Evolutionary conservation across 1,140 invertebrate genomes (phyloP).

Genomic region (Trachymyrmex septentrionalis): DNA sequence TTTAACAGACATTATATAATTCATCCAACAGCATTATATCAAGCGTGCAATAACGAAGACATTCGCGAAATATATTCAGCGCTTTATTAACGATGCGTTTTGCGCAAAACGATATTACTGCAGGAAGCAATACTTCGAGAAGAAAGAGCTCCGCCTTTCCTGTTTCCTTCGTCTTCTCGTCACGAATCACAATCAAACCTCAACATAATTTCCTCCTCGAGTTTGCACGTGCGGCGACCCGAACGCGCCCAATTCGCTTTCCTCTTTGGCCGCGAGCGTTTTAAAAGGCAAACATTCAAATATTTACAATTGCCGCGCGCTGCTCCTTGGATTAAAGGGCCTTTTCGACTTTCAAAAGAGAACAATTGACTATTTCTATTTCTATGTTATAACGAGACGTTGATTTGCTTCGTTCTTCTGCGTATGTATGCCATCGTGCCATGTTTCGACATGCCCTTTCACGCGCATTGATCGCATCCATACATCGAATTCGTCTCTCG

Average conservation of each 20-base stretch:
- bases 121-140: background rate
- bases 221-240: constrained; percentile 72
- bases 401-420: constrained; percentile 4
- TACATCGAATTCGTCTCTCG: constrained; percentile 42
- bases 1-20: constrained; percentile 13
- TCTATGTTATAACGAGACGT: constrained; percentile 28
- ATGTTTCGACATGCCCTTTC: background rate
- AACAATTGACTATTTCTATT: background rate
- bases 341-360: background rate
- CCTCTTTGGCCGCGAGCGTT: constrained; percentile 38
- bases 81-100: constrained; percentile 28
- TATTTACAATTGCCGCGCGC: constrained; percentile 66
- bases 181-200: constrained; percentile 43
- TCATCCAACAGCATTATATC: constrained; percentile 12
- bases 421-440: background rate
- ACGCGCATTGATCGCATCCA: constrained; percentile 34
- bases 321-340: constrained; percentile 54
- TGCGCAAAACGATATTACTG: background rate
- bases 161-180: background rate
- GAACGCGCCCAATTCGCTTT: constrained; percentile 68
- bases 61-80: constrained; percentile 9
- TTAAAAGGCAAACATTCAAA: constrained; percentile 63
- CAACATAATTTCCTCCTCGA: constrained; percentile 54
- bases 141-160: background rate
- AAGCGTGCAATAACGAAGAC: background rate